Evolutionary conservation across 1,140 invertebrate genomes (phyloP), one percentile per base, ranked within the genome.

Genomic region (Penaeus indicus): DNA sequence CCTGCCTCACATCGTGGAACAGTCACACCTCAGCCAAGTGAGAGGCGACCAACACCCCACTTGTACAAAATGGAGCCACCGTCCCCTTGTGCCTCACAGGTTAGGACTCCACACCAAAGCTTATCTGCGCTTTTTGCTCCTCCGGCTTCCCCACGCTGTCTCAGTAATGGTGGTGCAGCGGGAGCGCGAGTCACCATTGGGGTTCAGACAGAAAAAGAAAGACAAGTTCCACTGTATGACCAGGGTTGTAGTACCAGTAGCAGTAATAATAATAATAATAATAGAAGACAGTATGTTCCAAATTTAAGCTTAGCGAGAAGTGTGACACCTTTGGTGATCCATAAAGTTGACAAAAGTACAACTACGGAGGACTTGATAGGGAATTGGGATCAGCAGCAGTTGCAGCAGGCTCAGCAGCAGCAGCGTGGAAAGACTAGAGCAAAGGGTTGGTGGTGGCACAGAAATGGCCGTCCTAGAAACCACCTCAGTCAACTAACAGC

Each of bases 31-130:
- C 89, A 90, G 61, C 86, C 86, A 21, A 75, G 79, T n/a, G 86
- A 88, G 54, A 69, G 86, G n/a, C 80, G 86, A 38, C 80, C 86
- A 27, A 88, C 86, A 27, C 88, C 82, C 13, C 83, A 85, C n/a
- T 42, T 87, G 60, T 90, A 88, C 80, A 90, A 90, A 77, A 84
- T 87, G 77, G 89, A 90, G 64, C 85, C 85, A 63, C 85, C 89
- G 63, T 90, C 79, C 81, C 85, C 85, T 27, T 90, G 79, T 88
- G 85, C 81, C 81, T 86, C 85, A 22, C 69, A 72, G 27, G 63
- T 77, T 47, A 77, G 89, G 32, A 90, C 89, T n/a, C 89, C 89
- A 22, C 89, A 90, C 62, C 67, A 38, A 27, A 42, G 10, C 27
- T 38, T 75, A 61, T 54, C 85, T 21, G 60, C 27, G 62, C 64